A percentile compares a stretch with the other conserved stretches of the same genome.
These are phyloP conservation scores for Hirtodrosophila duncani DNA, from an alignment of 2,888 invertebrate genomes.

Conservation along the genomic window DNA sequence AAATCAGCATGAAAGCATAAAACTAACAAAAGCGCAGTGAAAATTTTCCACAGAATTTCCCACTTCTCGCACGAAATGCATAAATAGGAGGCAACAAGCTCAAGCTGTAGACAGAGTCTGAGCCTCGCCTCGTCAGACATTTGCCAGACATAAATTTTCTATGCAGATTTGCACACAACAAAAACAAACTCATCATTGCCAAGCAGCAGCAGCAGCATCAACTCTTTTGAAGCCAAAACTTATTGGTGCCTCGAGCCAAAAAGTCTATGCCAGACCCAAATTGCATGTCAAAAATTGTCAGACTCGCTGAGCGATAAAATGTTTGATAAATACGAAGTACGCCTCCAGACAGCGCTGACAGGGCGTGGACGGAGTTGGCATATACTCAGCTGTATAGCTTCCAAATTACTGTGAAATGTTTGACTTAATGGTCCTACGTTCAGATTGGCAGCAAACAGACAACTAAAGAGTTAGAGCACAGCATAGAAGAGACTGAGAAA, in stretches of 20 bases:
- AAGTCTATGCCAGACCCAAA: conserved; percentile 42
- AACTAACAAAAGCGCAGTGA: conserved; percentile 1
- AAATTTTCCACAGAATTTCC: no score
- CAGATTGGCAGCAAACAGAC: conserved; percentile 67
- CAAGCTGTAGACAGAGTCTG: no score
- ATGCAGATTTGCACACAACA: conserved; percentile 1
- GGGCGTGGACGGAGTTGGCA: no score
- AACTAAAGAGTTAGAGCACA: conserved; percentile 20
- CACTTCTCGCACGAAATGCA: no score
- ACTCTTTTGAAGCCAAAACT: conserved; percentile 28
- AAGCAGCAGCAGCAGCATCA: conserved; percentile 15
- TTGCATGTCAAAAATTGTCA: conserved; percentile 52
- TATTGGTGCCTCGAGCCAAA: conserved; percentile 21
- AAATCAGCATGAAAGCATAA: conserved; percentile 5
- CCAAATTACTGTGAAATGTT: conserved; percentile 54
- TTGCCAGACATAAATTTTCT: no score
- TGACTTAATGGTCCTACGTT: conserved; percentile 52
- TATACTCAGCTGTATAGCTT: conserved; percentile 29
- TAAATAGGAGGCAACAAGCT: no score
- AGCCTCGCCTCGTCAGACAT: no score
- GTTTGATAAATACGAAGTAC: conserved; percentile 15
- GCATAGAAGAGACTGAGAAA: no score
- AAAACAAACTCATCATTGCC: not conserved
- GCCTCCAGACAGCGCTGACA: not conserved
- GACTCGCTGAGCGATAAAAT: conserved; percentile 23